These are phyloP conservation scores for Pipistrellus pygmaeus DNA, from an alignment of 2,797 vertebrate species.

Conservation along the genomic window DNA sequence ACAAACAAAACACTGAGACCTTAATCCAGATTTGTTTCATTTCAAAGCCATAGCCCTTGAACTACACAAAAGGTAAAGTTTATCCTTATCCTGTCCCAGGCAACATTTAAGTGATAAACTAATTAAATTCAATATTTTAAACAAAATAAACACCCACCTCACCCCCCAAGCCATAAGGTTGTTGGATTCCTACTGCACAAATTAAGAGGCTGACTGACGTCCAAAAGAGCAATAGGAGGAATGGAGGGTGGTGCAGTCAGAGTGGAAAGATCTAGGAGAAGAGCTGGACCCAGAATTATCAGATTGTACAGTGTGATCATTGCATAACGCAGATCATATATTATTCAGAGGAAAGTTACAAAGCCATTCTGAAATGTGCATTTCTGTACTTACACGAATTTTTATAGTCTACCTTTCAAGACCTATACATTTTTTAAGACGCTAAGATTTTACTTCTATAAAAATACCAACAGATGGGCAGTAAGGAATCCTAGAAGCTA, in stretches of 20 bases:
- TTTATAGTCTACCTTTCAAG: not conserved
- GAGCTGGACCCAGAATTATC: not conserved
- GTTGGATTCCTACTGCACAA: not conserved
- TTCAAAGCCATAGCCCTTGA: not conserved
- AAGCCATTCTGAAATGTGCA: not conserved
- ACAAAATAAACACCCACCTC: not conserved
- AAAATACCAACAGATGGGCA: not conserved
- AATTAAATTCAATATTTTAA: not conserved
- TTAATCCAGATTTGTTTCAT: not conserved
- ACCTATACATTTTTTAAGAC: not conserved
- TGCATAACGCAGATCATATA: not conserved
- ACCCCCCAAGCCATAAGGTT: not conserved
- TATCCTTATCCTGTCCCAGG: not conserved
- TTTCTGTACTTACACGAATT: not conserved
- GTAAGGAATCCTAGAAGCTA: not conserved
- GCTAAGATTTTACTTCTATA: not conserved
- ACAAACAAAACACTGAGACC: not conserved
- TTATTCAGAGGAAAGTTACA: not conserved
- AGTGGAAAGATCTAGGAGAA: not conserved
- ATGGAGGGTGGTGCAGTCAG: rapidly evolving
- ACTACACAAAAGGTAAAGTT: not conserved
- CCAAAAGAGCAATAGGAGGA: not conserved
- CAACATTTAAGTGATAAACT: not conserved
- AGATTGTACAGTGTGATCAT: not conserved
- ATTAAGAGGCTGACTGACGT: not conserved